phyloP scores from a whole-genome alignment of 2,888 invertebrate species.

The Panzeria rudis region DNA sequence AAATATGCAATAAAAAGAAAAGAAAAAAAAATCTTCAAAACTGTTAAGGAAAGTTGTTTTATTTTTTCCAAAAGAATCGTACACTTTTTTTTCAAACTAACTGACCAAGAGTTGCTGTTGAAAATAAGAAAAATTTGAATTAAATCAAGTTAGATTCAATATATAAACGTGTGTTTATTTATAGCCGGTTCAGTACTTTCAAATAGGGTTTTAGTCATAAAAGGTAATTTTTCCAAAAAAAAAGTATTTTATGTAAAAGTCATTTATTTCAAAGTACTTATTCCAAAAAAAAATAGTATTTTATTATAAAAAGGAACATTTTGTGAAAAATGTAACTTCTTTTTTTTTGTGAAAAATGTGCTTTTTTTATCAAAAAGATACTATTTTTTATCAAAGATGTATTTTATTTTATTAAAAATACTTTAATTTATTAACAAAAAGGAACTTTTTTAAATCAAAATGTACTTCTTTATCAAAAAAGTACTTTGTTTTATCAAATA shows the following conservation, averaged over 20 bases:
- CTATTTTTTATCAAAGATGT: not conserved
- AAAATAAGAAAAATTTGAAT: constrained; percentile 33
- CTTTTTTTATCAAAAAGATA: not conserved
- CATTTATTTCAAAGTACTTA: too few relatives aligned
- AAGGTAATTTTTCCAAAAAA: too few relatives aligned
- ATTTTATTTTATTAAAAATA: too few relatives aligned
- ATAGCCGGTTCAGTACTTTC: constrained; percentile 23
- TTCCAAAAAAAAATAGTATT: too few relatives aligned
- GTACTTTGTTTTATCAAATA: not conserved
- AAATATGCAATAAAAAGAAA: constrained; percentile 34
- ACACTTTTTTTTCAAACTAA: constrained; percentile 41
- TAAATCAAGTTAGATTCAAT: constrained; percentile 52
- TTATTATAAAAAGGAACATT: too few relatives aligned
- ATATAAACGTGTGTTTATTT: not conserved
- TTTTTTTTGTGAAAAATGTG: too few relatives aligned
- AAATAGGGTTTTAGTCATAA: constrained; percentile 2
- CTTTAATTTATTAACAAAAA: too few relatives aligned
- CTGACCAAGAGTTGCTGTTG: constrained; percentile 39
- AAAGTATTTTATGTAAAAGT: too few relatives aligned
- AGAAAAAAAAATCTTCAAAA: constrained; percentile 12
- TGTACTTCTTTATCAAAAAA: not conserved
- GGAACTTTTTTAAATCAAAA: not conserved
- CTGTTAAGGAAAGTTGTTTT: constrained; percentile 17
- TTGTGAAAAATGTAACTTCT: not conserved
- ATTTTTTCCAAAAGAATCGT: constrained; percentile 27